These are phyloP conservation scores for Cephalotes varians DNA, from an alignment of 2,888 invertebrate genomes.

Conservation along the genomic window DNA sequence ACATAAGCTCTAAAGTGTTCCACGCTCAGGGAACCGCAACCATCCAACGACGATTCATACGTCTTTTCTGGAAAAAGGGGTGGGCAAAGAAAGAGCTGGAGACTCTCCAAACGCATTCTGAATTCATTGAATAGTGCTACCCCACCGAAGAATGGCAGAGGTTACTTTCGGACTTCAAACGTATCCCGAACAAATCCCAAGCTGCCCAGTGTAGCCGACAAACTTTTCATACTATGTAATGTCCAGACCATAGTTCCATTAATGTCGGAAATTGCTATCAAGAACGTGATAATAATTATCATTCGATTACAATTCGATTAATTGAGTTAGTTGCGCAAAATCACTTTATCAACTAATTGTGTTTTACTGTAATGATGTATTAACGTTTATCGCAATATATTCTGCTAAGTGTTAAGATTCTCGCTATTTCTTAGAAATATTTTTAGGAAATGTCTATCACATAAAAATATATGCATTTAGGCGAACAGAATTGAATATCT, in stretches of 20 bases:
- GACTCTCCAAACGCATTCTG: constrained; percentile 78
- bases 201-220: background rate
- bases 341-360: background rate
- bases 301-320: background rate
- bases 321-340: background rate
- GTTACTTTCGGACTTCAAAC: constrained; percentile 64
- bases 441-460: background rate
- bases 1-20: constrained; percentile 81
- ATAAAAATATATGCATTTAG: background rate
- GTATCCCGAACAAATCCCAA: constrained; percentile 55
- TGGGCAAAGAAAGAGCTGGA: constrained; percentile 70
- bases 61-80: constrained; percentile 73
- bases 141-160: constrained; percentile 41
- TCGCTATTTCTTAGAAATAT: background rate
- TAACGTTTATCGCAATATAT: background rate
- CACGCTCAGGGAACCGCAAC: constrained; percentile 78
- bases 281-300: background rate
- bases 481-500: background rate
- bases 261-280: background rate
- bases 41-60: constrained; percentile 81
- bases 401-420: background rate
- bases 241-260: background rate
- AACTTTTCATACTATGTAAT: constrained; percentile 11
- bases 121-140: constrained; percentile 74
- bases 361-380: constrained; percentile 3